Conservation (phyloP, 2,797 vertebrate species). For the Novumbra hubbsi region DNA sequence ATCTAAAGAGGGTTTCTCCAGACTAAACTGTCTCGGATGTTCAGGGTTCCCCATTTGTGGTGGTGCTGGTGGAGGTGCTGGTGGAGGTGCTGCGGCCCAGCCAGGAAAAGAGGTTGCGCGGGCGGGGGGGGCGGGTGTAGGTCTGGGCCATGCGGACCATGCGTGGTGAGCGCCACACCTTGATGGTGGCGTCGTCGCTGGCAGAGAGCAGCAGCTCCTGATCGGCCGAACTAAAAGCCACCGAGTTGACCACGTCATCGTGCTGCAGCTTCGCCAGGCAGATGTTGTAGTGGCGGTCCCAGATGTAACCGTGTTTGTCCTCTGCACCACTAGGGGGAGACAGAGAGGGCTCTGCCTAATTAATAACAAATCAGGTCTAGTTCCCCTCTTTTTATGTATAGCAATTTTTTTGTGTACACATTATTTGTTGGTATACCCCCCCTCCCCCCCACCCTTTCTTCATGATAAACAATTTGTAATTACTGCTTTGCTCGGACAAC, state of each 20-base stretch:
- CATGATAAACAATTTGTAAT: too few relatives aligned
- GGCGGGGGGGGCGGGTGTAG: slow-evolving; percentile 45
- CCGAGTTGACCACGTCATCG: slow-evolving; percentile 93
- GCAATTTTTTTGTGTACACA: too few relatives aligned
- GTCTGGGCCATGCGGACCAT: slow-evolving; percentile 70
- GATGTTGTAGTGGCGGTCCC: slow-evolving; percentile 98
- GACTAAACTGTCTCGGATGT: not conserved
- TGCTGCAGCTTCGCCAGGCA: slow-evolving; percentile 92
- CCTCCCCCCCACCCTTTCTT: too few relatives aligned
- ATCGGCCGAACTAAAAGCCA: slow-evolving; percentile 92
- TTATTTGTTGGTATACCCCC: too few relatives aligned
- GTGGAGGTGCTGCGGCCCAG: slow-evolving; percentile 76
- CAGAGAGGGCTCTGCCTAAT: not conserved
- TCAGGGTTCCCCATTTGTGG: slow-evolving; percentile 68
- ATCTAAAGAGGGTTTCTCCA: slow-evolving; percentile 28
- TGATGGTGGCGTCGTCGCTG: slow-evolving; percentile 91
- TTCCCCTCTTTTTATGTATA: too few relatives aligned
- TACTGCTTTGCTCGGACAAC: too few relatives aligned
- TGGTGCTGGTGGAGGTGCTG: slow-evolving; percentile 54
- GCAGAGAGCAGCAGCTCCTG: slow-evolving; percentile 95
- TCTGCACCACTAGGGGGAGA: slow-evolving; percentile 82
- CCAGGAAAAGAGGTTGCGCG: slow-evolving; percentile 75
- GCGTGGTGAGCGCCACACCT: slow-evolving; percentile 92
- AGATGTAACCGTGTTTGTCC: slow-evolving; percentile 96
- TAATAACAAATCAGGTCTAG: not conserved